These are phyloP conservation scores for Orthosia incerta DNA, from an alignment of 2,888 invertebrate species.

Conservation along the genomic window DNA sequence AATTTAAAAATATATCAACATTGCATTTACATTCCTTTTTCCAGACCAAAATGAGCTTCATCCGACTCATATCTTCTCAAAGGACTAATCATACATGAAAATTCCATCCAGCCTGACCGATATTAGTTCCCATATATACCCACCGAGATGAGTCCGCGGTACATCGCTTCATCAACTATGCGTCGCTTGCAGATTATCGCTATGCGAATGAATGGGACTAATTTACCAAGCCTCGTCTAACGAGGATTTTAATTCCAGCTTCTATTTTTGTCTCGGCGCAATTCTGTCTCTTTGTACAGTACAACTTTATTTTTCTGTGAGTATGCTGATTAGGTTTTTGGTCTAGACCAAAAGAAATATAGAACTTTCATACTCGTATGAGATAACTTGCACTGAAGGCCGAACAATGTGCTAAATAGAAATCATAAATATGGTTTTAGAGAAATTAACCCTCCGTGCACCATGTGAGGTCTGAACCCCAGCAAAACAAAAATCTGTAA, in stretches of 20 bases:
- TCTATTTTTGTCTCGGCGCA: conserved; percentile 58
- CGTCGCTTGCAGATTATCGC: conserved; percentile 73
- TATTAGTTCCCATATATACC: conserved; percentile 23
- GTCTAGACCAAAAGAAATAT: no score
- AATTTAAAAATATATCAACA: no score
- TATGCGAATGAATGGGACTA: conserved; percentile 74
- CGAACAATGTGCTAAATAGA: no score
- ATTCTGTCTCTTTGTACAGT: conserved; percentile 51
- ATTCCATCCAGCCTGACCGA: conserved; percentile 24
- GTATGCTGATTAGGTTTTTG: background rate
- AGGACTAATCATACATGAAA: conserved; percentile 15
- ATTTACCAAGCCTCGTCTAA: conserved; percentile 69
- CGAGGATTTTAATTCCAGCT: conserved; percentile 66
- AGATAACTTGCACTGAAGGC: background rate
- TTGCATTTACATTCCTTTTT: background rate
- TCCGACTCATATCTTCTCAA: background rate
- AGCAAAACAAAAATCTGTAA: no score
- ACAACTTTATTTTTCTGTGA: conserved; percentile 48
- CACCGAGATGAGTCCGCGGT: conserved; percentile 22
- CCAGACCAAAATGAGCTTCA: background rate
- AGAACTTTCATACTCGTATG: background rate
- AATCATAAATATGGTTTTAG: background rate
- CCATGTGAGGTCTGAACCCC: no score
- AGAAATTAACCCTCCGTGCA: background rate
- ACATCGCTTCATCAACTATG: conserved; percentile 67